Base-by-base conservation (phyloP, 1,140 invertebrate genomes). In the Drosophila simulans region DNA sequence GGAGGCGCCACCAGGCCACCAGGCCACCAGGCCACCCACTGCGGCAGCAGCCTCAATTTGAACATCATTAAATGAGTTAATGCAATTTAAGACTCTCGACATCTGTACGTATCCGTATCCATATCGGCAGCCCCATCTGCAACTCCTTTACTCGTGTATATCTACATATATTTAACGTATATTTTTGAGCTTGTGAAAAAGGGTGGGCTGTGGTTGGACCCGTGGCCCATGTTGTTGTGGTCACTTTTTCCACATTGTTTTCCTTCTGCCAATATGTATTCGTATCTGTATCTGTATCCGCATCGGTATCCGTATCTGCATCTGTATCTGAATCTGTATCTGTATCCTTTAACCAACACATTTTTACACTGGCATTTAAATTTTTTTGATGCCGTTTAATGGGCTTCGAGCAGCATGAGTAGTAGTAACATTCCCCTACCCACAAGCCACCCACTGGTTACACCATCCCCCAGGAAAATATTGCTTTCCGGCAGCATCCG, bases 51-150 rank as follows among this genome's bases (percentile, higher is more conserved):
- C 76, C 66, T 77, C 81, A 77, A 85, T 85, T 85, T 81, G 77
- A 85, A 73, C 77, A 74, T 85, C 81, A 85, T 85, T 85, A 85
- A 85, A 81, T 85, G 77, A 86, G 81, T 85, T 85, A 85, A 85
- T 85, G 81, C 81, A 80, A 85, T 85, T 85, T 77, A 85, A 86
- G 84, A 74, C 81, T 74, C 73, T 80, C 81, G 77, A 74, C 81
- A 84, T 84, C 81, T 85, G 81, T 73, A 77, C 49, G 69, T 72
- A 55, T 51, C 40, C 15, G 13, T 37, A 57, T 65, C 42, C 22
- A 20, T 46, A 40, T 25, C 3, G 20, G 4, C 10, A 31, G 17
- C 2, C 64, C 46, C 43, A 35, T 54, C 34, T 54, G 68, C 56
- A 56, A 37, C 45, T 56, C 52, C 34, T 20, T 17, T 27, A 4